Evolutionary conservation across 2,888 invertebrate genomes (phyloP), one percentile per base, ranked within the genome.

Genomic region (Eilema sororculum): DNA sequence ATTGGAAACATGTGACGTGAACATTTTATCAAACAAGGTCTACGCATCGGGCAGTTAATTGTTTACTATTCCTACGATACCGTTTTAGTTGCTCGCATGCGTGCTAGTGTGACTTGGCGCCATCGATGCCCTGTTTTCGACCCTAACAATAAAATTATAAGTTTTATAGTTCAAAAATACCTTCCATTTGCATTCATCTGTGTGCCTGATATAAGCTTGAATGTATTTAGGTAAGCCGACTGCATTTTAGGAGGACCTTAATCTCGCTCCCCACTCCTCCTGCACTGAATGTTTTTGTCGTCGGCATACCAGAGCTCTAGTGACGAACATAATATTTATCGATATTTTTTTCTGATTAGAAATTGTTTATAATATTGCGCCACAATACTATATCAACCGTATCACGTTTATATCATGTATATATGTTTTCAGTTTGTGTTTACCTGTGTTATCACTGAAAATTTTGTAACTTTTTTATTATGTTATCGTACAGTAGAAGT

Each of bases 181-280:
- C 68, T 73, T 70, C 73, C 75, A 76, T 76, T 78, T 84, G 77
- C 84, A 76, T 86, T 74, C 82, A 78, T 83, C 83, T 86, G 89
- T 91, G 88, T 89, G 88, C 85, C 90, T 90, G 86, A 87, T 83
- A 86, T 87, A 88, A 87, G 87, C 84, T 87, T 85, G 90, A 90
- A 91, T 91, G 91, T 88, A 89, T 88, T 89, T 88, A 81, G 84
- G 87, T 86, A 87, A 91, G 88, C 86, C 87, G 88, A 91, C 90
- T 94, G 94, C 93, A 94, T 93, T 92, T 93, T 91, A 87, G 89
- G 90, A 91, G 91, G 90, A 90, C 89, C 89, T 89, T 92, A 91
- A 90, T 93, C 90, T 87, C 84, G 81, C 85, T 88, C 89, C 90
- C 90, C 90, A 86, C 90, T 86, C 86, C 83, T 86, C 84, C 79